Conservation (phyloP, 2,797 vertebrate genomes). For the Neomorphus geoffroyi region DNA sequence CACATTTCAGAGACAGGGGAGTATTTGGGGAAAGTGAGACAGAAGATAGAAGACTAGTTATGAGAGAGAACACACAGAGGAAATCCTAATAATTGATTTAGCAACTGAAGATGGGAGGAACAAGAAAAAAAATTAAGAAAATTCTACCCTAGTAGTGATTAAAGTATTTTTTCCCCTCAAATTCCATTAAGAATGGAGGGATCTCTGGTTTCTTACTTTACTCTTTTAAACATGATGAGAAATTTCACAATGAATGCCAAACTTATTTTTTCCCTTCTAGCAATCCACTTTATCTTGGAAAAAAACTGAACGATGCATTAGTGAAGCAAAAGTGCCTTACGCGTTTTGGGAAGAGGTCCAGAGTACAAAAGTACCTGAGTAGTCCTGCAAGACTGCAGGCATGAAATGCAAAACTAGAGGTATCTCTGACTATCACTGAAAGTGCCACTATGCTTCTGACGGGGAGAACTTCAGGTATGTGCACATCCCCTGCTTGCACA, state of each 20-base stretch:
- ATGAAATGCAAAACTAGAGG: not conserved
- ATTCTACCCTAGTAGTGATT: not conserved
- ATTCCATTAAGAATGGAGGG: not conserved
- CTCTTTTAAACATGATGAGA: not conserved
- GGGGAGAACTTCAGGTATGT: not conserved
- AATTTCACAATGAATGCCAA: not conserved
- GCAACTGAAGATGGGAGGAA: not conserved
- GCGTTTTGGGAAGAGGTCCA: conserved; percentile 20
- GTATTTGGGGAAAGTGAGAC: not conserved
- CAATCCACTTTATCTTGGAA: not conserved
- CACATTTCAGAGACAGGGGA: not conserved
- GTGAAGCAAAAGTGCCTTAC: not conserved
- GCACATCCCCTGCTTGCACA: not conserved
- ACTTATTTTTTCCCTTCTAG: not conserved
- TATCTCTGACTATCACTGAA: not conserved
- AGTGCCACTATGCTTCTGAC: not conserved
- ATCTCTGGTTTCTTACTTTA: not conserved
- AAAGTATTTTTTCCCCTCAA: not conserved
- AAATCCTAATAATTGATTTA: not conserved
- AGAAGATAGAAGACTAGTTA: not conserved
- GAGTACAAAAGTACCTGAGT: not conserved
- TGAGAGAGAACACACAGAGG: not conserved
- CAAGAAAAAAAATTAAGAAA: not conserved
- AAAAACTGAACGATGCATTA: not conserved
- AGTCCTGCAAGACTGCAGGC: not conserved